A percentile compares a stretch with the other conserved stretches of the same genome.
Conservation (phyloP, 1,140 invertebrate species). For the Leptinotarsa lineolata region DNA sequence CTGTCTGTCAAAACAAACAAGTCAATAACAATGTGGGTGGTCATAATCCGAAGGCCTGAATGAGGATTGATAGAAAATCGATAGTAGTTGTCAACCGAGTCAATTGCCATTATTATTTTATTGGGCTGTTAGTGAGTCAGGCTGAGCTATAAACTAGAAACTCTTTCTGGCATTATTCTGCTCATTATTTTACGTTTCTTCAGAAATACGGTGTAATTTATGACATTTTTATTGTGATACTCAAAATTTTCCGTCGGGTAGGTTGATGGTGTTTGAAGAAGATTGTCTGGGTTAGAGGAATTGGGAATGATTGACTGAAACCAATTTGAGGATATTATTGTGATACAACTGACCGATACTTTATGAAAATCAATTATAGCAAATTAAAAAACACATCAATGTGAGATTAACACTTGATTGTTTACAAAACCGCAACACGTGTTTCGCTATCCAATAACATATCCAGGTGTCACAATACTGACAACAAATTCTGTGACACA, state of each 20-base stretch:
- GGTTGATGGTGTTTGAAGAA: not conserved
- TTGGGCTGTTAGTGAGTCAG: constrained; percentile 13
- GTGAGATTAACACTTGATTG: too few species aligned
- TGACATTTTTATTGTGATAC: not conserved
- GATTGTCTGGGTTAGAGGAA: not conserved
- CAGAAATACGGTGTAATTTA: not conserved
- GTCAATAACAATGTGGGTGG: constrained; percentile 10
- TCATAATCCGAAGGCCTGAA: constrained; percentile 8
- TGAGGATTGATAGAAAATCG: constrained; percentile 14
- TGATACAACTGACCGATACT: too few species aligned
- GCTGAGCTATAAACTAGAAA: not conserved
- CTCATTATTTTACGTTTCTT: not conserved
- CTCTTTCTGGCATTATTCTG: not conserved
- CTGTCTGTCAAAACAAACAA: constrained; percentile 13
- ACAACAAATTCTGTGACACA: too few species aligned
- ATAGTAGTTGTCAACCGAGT: constrained; percentile 7
- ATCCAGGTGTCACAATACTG: too few species aligned
- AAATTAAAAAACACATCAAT: too few species aligned
- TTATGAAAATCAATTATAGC: too few species aligned
- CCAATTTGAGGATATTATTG: too few species aligned
- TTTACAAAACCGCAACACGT: too few species aligned
- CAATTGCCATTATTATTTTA: constrained; percentile 18
- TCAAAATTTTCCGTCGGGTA: not conserved
- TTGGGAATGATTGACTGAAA: too few species aligned
- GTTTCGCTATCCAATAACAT: too few species aligned